Base-by-base conservation (phyloP, 2,888 invertebrate genomes). In the Acanthopleura granulata region DNA sequence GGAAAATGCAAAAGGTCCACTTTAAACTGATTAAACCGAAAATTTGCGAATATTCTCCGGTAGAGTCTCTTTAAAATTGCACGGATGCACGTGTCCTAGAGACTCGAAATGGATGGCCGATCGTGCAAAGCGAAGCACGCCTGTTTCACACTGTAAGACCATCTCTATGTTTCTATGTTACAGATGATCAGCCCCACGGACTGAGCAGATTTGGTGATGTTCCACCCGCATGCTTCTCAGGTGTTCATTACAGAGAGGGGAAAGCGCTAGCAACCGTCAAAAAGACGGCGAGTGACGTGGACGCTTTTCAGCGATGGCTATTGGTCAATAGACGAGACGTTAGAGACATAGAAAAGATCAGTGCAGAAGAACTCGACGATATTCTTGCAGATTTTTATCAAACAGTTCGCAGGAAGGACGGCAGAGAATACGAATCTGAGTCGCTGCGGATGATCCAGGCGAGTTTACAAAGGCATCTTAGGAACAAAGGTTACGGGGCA, bases 241-340 rank as follows among this genome's bases (percentile, higher is more conserved):
- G 40, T 40, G 40, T 40, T 40, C 40, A 40, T 40, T 40, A 3
- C 57, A 12, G 18, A 57, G 57, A 57, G 6, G 66, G 66, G 14
- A 66, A 66, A 25, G 18, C 66, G 16, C 3, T 66, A 25, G 66
- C 66, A 18, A 66, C 66, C 16, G 29, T 66, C 15, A 66, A 27
- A 66, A 66, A 66, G 29, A 66, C 66, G 4, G 3, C 16, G 29
- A 6, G 66, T 27, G 66, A 66, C 25, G 66, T 66, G 9, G 25
- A 66, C 9, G 14, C 25, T 16, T 66, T 66, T 14, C 66, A 66
- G 25, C 66, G 66, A 25, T 66, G 66, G 66, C 66, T 66, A 6
- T 22, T 22, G 25, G 1, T 27, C 29, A 22, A 66, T 6, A 22
- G 29, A 6, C 15, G 16, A 6, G 66, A 66, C 25, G 14, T 22